These are phyloP conservation scores for Eulacestoma nigropectus DNA, from an alignment of 2,113 vertebrate species.

Conservation along the genomic window DNA sequence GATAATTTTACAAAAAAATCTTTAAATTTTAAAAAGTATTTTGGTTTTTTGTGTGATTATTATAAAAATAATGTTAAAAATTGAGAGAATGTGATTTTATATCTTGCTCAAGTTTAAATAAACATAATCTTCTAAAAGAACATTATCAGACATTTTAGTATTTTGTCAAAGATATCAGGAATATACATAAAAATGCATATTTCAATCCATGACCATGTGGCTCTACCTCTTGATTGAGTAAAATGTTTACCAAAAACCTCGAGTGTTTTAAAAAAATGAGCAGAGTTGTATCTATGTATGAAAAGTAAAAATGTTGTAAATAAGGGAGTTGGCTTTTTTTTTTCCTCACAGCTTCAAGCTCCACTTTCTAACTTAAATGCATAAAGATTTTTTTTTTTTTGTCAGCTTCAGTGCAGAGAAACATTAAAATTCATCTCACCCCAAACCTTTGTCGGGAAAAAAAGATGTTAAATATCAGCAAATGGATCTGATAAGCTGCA, in stretches of 20 bases:
- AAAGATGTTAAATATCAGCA: conserved; percentile 77
- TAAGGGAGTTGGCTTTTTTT: conserved; percentile 52
- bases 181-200: neutral
- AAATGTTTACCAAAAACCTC: conserved; percentile 3
- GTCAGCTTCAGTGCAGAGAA: conserved; percentile 68
- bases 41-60: neutral
- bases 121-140: neutral
- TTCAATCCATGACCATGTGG: neutral
- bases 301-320: conserved; percentile 56
- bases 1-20: neutral
- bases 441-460: conserved; percentile 67
- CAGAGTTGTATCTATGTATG: neutral
- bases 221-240: neutral
- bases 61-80: neutral
- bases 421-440: conserved; percentile 74
- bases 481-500: conserved; percentile 77
- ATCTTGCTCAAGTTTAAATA: neutral
- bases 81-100: neutral
- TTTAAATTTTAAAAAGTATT: neutral
- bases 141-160: neutral
- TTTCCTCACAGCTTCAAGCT: conserved; percentile 53
- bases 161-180: neutral
- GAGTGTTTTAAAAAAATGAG: neutral
- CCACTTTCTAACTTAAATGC: conserved; percentile 57
- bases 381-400: conserved; percentile 61